Conservation (phyloP, 2,797 vertebrate genomes). For the Danio choprae region DNA sequence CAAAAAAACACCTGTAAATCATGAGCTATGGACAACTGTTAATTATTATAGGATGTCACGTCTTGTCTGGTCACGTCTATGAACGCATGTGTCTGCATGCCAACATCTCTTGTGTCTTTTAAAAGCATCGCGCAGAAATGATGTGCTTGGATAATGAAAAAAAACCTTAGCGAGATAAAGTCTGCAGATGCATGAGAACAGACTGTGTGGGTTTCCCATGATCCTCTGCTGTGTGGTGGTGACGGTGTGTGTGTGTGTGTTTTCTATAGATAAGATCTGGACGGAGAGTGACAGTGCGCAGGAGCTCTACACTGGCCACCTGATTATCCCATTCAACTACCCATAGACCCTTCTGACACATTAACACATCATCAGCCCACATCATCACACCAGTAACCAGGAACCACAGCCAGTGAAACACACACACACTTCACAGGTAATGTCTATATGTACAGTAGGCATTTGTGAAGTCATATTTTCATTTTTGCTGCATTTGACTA, state of each 20-base stretch:
- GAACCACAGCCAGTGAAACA: conserved; percentile 55
- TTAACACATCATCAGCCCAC: conserved; percentile 81
- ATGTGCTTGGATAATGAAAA: conserved; percentile 16
- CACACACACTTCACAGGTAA: conserved; percentile 54
- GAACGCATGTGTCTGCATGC: conserved; percentile 56
- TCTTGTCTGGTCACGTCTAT: conserved; percentile 5
- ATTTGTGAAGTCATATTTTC: neutral
- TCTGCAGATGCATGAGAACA: conserved; percentile 42
- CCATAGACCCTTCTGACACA: conserved; percentile 39
- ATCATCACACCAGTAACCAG: conserved; percentile 88
- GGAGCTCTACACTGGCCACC: conserved; percentile 97
- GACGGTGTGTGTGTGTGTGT: conserved; percentile 9
- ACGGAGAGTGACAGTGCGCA: conserved; percentile 97
- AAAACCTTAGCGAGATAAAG: neutral
- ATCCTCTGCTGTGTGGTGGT: conserved; percentile 39
- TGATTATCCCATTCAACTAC: conserved; percentile 88
- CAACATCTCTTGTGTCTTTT: conserved; percentile 39
- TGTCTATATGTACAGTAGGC: neutral
- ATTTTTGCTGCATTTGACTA: neutral
- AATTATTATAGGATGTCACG: too few species aligned
- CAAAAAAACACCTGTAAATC: too few species aligned
- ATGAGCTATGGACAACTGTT: too few species aligned
- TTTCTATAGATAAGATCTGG: conserved; percentile 90
- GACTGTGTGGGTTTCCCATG: neutral
- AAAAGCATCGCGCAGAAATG: conserved; percentile 21